Base-by-base conservation (phyloP, 2,888 invertebrate genomes). In the Eupithecia insigniata region DNA sequence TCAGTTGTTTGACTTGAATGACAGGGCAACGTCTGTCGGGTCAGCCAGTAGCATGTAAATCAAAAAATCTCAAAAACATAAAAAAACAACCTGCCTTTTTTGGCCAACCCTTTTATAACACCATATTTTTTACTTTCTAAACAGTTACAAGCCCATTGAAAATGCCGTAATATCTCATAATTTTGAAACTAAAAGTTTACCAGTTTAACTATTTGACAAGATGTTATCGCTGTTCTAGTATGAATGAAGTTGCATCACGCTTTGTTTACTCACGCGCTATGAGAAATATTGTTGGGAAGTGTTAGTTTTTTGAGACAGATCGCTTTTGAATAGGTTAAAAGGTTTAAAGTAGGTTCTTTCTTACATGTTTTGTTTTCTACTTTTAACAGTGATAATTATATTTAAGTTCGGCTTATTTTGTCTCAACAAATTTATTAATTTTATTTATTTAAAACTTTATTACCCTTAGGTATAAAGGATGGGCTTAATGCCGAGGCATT, bases 161-260 rank as follows among this genome's bases (percentile, higher is more conserved):
- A 64, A 64, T 64, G 64, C 36, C 64, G 64, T 64, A 64, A 64
- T 22, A 36, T 64, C 64, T 39, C 64, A 36, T 64, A 36, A 64
- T 64, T 67, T 71, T 34, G 39, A 66, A 66, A 58, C 22, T 30
- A 43, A 55, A 65, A 70, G 43, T 70, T 73, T 73, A 68, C 67
- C 65, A 70, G 70, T n/a, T n/a, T n/a, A n/a, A n/a, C 66, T 30
- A 34, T 74, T 51, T 71, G 74, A 74, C 74, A 71, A 67, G 74
- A 74, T 67, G 55, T 46, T 74, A 71, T 71, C 71, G 62, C 10
- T 55, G 34, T 26, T 39, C 68, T 69, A n/a, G n/a, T n/a, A 69
- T 74, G 74, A 74, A 74, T 74, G 74, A 74, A 69, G 71, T 74
- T 74, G 30, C 69, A 71, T 69, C 66, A 74, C 36, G 64, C 66